phyloP scores from a whole-genome alignment of 1,140 invertebrate genomes.

The Nasonia vitripennis region DNA sequence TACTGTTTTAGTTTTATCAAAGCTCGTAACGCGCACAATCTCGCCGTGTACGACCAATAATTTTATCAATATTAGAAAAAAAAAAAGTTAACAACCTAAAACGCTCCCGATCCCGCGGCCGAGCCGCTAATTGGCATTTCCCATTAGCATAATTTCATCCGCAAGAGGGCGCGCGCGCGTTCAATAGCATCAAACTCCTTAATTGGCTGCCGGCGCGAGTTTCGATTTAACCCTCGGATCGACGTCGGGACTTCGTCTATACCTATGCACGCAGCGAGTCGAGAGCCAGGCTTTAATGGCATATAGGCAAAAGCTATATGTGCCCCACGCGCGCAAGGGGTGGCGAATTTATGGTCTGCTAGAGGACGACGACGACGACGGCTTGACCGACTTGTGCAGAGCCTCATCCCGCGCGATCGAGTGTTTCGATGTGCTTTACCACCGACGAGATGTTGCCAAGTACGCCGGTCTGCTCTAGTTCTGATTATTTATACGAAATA shows the following conservation, averaged over 20 bases:
- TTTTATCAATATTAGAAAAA: no score
- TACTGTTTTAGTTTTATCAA: neutral
- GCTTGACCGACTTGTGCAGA: constrained; percentile 22
- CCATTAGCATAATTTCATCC: constrained; percentile 39
- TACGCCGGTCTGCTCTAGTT: neutral
- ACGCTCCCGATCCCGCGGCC: neutral
- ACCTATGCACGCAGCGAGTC: no score
- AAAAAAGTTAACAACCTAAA: neutral
- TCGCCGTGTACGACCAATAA: no score
- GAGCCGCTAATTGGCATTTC: constrained; percentile 19
- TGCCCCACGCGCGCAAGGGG: neutral
- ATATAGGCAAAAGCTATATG: neutral
- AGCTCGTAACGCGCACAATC: neutral
- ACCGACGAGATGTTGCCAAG: neutral
- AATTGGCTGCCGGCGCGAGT: neutral
- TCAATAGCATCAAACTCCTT: constrained; percentile 29
- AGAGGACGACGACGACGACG: neutral
- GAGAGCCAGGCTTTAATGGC: no score
- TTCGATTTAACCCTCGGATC: constrained; percentile 18
- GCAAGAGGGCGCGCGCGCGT: neutral
- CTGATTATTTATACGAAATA: no score
- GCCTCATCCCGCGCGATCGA: constrained; percentile 1
- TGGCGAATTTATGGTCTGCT: constrained; percentile 26
- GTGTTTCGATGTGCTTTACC: neutral
- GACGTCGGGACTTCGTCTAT: no score